These are phyloP conservation scores for Leptobrachium ailaonicum DNA, from an alignment of 2,113 vertebrate genomes.

Conservation along the genomic window DNA sequence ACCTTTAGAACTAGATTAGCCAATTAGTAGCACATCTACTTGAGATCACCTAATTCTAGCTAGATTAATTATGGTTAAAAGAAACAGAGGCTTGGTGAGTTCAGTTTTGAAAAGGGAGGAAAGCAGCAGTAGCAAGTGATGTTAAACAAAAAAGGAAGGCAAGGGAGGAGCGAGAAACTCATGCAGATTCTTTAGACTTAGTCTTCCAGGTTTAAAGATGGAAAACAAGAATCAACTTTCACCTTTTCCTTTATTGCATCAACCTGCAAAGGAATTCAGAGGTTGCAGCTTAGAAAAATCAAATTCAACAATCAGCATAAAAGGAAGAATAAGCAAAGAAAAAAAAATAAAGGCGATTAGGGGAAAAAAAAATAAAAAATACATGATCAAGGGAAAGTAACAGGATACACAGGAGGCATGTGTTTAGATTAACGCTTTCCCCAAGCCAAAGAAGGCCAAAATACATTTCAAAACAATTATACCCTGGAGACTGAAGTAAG, in stretches of 20 bases:
- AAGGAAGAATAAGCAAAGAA: conserved; percentile 76
- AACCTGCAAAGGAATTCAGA: conserved; percentile 99
- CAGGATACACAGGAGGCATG: conserved; percentile 16
- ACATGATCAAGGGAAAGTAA: conserved; percentile 60
- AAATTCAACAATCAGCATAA: conserved; percentile 77
- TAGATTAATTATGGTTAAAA: conserved; percentile 77
- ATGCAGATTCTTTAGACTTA: conserved; percentile 93
- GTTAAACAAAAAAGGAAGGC: conserved; percentile 80
- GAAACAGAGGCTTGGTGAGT: conserved; percentile 80
- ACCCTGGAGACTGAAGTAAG: too few species aligned
- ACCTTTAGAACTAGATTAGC: conserved; percentile 72
- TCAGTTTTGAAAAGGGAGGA: conserved; percentile 65
- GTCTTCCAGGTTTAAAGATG: conserved; percentile 95
- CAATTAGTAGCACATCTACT: conserved; percentile 72
- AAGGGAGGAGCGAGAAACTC: conserved; percentile 66
- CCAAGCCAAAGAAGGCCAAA: neutral
- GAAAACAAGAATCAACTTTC: conserved; percentile 95
- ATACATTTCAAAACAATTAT: too few species aligned
- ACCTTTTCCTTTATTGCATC: conserved; percentile 95
- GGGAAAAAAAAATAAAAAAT: conserved; percentile 66
- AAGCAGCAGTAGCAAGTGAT: conserved; percentile 89
- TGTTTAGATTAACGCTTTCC: neutral
- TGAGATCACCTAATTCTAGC: conserved; percentile 72
- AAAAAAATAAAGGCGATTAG: conserved; percentile 54
- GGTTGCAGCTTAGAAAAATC: conserved; percentile 87